A percentile compares a stretch with the other conserved stretches of the same genome.
Evolutionary conservation across 1,140 invertebrate genomes (phyloP).

Genomic region (Xylocopa sonorina): DNA sequence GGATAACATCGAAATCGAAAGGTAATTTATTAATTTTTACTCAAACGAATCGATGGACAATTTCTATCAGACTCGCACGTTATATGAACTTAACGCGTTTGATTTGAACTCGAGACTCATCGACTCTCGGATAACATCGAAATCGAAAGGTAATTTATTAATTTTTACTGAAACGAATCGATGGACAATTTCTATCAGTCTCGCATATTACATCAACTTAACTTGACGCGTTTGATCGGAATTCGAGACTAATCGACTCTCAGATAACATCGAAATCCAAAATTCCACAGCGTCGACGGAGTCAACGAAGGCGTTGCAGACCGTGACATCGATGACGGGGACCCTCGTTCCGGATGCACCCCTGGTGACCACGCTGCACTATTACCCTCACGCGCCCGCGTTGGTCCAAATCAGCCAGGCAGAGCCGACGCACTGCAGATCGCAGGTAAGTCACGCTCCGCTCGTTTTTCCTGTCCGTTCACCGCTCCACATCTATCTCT

Average conservation of each 20-base stretch:
- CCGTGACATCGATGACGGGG: constrained; percentile 81
- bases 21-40: too few relatives aligned
- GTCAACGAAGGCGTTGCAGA: constrained; percentile 84
- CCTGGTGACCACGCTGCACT: constrained; percentile 77
- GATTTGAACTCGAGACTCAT: too few relatives aligned
- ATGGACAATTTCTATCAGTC: too few relatives aligned
- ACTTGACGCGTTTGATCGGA: too few relatives aligned
- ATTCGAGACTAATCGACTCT: background rate
- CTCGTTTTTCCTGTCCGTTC: background rate
- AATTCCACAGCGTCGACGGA: constrained; percentile 78
- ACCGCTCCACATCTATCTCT: too few relatives aligned
- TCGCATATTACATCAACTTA: too few relatives aligned
- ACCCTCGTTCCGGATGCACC: constrained; percentile 78
- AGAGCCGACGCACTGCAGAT: constrained; percentile 77
- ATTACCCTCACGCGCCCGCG: constrained; percentile 78
- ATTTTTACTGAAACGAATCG: too few relatives aligned
- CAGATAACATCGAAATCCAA: constrained; percentile 18
- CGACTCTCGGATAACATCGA: too few relatives aligned
- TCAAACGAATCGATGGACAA: too few relatives aligned
- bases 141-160: too few relatives aligned
- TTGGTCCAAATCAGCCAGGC: constrained; percentile 81
- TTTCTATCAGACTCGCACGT: too few relatives aligned
- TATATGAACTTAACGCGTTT: too few relatives aligned
- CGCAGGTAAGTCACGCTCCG: constrained; percentile 70
- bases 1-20: constrained; percentile 21